Evolutionary conservation across 1,140 invertebrate genomes (phyloP), one percentile per base, ranked within the genome.

Genomic region (Pogonus chalceus): DNA sequence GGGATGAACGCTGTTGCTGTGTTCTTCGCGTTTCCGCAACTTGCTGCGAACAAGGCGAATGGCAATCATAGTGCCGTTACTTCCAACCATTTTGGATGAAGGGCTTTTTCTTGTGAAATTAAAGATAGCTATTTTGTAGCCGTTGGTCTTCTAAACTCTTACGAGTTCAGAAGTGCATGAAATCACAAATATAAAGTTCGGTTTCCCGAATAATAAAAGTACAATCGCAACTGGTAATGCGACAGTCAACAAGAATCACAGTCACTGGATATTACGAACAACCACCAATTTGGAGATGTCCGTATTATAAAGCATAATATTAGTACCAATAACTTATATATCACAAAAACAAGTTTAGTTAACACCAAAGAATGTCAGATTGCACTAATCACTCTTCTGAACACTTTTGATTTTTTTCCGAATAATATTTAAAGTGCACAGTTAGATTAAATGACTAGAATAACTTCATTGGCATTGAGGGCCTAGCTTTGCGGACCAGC

Each of bases 11-110:
- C 76, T 74, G 61, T 80, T 77, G 56, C 79, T 76, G 67, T 83
- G 80, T 63, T 89, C 86, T 72, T 88, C 86, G 55, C 85, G 76
- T 74, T 89, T 88, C 63, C 85, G 79, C 72, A 89, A 78, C 75
- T 88, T 90, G 73, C 85, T 89, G 79, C 85, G 84, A 73, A 90
- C 86, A 81, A 89, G 83, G 73, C 85, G 85, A 66, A 89, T 85
- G 64, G 86, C 85, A 72, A 87, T 83, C 79, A 88, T 81, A 67
- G 84, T 87, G 68, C 83, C 84, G 75, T 85, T 87, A 72, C 78
- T 84, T 69, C 84, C 83, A 65, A 87, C 84, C 84, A 87, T 86
- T 71, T 66, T 73, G 68, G 59, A 67, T 69, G 59, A 58, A 46
- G 62, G 58, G 61, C 62, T 60, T 58, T 59, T 59, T 58, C 57